Percentiles rank a stretch among this genome's conserved stretches.
Conservation (phyloP, 1,140 invertebrate species). For the Temnothorax nylanderi region DNA sequence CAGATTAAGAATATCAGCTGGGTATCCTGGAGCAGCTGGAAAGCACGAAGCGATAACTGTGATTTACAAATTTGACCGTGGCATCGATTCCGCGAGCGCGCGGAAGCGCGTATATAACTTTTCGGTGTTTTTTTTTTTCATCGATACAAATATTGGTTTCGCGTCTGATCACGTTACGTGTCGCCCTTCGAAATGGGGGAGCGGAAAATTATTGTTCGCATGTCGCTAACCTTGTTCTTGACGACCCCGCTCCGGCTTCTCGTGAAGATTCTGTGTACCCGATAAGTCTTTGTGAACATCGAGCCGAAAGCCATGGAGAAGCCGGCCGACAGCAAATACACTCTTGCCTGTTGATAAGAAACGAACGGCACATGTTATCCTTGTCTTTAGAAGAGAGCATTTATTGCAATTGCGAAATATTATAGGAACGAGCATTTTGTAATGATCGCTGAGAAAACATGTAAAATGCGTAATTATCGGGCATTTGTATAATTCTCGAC, state of each 20-base stretch:
- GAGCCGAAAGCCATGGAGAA: constrained; percentile 95
- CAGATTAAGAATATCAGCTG: constrained; percentile 93
- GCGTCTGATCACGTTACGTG: background rate
- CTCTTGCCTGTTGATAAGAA: constrained; percentile 90
- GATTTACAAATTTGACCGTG: constrained; percentile 1
- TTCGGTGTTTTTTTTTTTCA: background rate
- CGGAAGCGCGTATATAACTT: background rate
- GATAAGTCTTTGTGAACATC: constrained; percentile 96
- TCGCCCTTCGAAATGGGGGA: too few relatives aligned
- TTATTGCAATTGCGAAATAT: background rate
- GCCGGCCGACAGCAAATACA: constrained; percentile 94
- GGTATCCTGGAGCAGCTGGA: constrained; percentile 92
- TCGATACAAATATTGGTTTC: constrained; percentile 25
- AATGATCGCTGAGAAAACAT: background rate
- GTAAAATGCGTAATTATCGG: background rate
- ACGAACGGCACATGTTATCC: constrained; percentile 3
- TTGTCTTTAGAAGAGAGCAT: background rate
- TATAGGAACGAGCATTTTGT: background rate
- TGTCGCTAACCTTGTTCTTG: constrained; percentile 87
- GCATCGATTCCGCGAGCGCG: background rate
- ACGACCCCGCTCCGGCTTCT: constrained; percentile 88
- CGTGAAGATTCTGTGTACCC: constrained; percentile 94
- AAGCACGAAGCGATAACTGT: constrained; percentile 16
- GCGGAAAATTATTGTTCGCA: constrained; percentile 14
- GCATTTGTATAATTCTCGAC: background rate